Conservation (phyloP, 2,113 vertebrate genomes). For the Poicephalus gulielmi region DNA sequence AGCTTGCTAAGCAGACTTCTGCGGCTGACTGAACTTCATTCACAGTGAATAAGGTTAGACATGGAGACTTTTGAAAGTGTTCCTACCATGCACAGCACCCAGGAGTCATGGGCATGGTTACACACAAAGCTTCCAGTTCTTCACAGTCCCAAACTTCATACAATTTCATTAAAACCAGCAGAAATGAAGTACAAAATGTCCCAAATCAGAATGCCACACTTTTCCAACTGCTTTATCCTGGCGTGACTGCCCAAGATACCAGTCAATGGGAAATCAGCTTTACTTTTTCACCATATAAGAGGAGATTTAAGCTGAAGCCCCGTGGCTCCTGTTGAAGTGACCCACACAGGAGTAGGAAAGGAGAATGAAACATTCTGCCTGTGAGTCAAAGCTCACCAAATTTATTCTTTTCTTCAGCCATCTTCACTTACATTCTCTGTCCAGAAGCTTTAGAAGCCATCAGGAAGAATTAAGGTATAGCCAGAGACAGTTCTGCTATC, state of each 20-base stretch:
- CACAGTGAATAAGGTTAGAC: not conserved
- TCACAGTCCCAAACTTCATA: not conserved
- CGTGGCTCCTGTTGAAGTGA: not conserved
- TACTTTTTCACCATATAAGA: not conserved
- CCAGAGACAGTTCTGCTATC: not conserved
- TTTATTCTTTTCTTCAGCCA: not conserved
- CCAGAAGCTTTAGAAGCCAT: not conserved
- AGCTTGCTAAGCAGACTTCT: not conserved
- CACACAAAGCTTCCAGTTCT: not conserved
- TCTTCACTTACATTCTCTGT: not conserved
- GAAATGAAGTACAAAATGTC: not conserved
- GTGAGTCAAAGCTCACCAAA: not conserved
- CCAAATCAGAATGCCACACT: not conserved
- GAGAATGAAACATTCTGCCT: not conserved
- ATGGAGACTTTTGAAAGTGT: not conserved
- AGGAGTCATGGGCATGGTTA: not conserved
- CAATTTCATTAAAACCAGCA: not conserved
- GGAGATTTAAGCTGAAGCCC: not conserved
- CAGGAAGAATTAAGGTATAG: not conserved
- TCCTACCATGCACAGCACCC: not conserved
- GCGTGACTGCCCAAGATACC: not conserved
- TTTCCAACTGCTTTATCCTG: not conserved
- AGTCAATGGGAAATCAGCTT: constrained; percentile 10
- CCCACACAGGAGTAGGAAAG: not conserved
- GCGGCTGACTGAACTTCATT: not conserved